Evolutionary conservation across 1,140 invertebrate genomes (phyloP), one percentile per base, ranked within the genome.

Genomic region (Bombyx mandarina): DNA sequence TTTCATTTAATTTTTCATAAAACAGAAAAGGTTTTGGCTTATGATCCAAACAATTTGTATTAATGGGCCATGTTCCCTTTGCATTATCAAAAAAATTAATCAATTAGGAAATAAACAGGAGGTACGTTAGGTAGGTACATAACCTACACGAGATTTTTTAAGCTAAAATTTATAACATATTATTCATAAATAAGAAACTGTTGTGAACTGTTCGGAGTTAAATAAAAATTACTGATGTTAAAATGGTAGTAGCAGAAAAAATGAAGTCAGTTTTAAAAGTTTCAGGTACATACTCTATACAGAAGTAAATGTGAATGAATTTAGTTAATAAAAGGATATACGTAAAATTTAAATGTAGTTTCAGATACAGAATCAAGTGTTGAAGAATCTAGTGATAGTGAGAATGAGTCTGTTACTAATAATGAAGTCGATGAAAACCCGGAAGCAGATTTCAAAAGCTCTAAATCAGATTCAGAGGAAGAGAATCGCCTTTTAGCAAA

Each of bases 401-500:
- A 77, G 54, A 63, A 76, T 57, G 77, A 77, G 44, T 46, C 48
- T 44, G 43, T 56, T 49, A 43, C 45, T 43, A 8, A 47, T 7
- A 57, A 59, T 44, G 61, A 65, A 6, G 10, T 45, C 6, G 50
- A 56, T 8, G 56, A 65, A 45, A 57, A 46, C 35, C 22, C 18
- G 1, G 60, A 62, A 60, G 66, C 57, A 43, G 72, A 79, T 60
- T 53, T 60, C 6, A 58, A 69, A 52, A 65, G 63, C 47, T 54
- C 43, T 49, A 35, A 35, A 35, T 35, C 26, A 35, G 57, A 57
- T 43, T 46, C 47, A 7, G 59, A 73, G 43, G 65, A 68, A 9
- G 54, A 65, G n/a, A 58, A 59, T 35, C 48, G 52, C 6, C 52
- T 82, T 43, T 62, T 85, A 8, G 78, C 73, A 42, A 92, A 91